A percentile compares a stretch with the other conserved stretches of the same genome.
phyloP scores from a whole-genome alignment of 2,888 invertebrate genomes.

The Hydriomena furcata region DNA sequence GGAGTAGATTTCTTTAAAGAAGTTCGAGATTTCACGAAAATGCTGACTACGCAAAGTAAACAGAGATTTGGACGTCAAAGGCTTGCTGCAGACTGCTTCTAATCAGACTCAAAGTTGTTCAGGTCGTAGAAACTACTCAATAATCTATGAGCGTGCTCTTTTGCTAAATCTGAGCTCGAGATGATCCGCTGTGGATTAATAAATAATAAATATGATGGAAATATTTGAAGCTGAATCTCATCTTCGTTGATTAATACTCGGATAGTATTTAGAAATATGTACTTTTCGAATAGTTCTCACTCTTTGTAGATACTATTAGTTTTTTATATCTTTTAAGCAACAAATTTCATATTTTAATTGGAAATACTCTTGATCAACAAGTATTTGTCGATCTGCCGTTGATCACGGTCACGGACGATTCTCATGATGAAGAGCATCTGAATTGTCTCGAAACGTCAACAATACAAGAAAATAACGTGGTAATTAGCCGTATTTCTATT shows the following conservation, averaged over 20 bases:
- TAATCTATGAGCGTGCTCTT: conserved; percentile 5
- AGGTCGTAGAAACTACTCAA: not conserved
- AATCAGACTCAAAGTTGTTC: conserved; percentile 16
- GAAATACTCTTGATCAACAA: too few relatives aligned
- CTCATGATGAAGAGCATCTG: too few relatives aligned
- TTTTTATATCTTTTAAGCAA: too few relatives aligned
- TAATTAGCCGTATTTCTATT: too few relatives aligned
- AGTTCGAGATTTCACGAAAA: conserved; percentile 8
- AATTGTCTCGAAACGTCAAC: too few relatives aligned
- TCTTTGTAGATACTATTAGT: too few relatives aligned
- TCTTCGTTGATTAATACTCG: conserved; percentile 6
- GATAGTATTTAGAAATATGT: not conserved
- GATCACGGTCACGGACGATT: too few relatives aligned
- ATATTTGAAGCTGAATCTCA: conserved; percentile 2
- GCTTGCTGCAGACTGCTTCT: conserved; percentile 4
- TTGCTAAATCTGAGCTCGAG: conserved; percentile 12
- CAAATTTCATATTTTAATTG: too few relatives aligned
- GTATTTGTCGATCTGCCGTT: too few relatives aligned
- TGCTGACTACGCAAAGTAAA: conserved; percentile 1
- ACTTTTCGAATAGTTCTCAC: too few relatives aligned
- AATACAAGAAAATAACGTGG: too few relatives aligned
- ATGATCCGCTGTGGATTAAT: conserved; percentile 12
- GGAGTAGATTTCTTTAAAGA: not conserved
- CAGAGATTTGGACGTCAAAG: conserved; percentile 13
- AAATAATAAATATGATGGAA: conserved; percentile 13